These are phyloP conservation scores for Aspiorhynchus laticeps DNA, from an alignment of 2,113 vertebrate species.

Conservation along the genomic window DNA sequence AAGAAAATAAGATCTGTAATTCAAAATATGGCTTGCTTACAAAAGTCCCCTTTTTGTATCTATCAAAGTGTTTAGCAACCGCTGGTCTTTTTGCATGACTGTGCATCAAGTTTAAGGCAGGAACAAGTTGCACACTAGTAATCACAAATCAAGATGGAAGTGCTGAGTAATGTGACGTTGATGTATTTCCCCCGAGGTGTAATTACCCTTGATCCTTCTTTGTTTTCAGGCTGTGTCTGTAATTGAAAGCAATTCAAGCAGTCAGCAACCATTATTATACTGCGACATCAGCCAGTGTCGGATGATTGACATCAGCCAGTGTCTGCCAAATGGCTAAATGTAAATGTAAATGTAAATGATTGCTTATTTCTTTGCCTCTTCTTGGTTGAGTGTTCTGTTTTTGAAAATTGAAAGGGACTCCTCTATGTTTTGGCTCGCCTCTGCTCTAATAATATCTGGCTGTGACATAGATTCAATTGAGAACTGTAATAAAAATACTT, in stretches of 20 bases:
- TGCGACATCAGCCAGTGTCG: constrained; percentile 7
- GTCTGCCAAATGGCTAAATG: no score
- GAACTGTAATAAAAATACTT: constrained; percentile 37
- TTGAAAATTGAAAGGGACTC: constrained; percentile 39
- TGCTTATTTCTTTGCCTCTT: constrained; percentile 31
- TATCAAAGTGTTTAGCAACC: not conserved
- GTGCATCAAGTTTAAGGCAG: not conserved
- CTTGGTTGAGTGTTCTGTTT: constrained; percentile 44
- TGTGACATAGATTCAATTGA: constrained; percentile 14
- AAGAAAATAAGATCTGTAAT: not conserved
- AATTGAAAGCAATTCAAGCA: constrained; percentile 55
- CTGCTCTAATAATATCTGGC: constrained; percentile 10
- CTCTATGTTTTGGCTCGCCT: constrained; percentile 14
- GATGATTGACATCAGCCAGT: no score
- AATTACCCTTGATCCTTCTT: constrained; percentile 49
- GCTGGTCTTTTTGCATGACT: constrained; percentile 12
- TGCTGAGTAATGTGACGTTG: constrained; percentile 37
- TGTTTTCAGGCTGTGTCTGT: constrained; percentile 34
- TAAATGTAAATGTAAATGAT: no score
- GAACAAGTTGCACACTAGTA: not conserved
- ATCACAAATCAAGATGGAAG: constrained; percentile 29
- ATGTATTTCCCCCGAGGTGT: constrained; percentile 40
- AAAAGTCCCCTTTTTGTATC: not conserved
- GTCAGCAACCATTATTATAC: constrained; percentile 43
- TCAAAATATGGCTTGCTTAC: not conserved